phyloP scores from a whole-genome alignment of 92 coral and sea anemone genomes.

The Anthopleura xanthogrammica region DNA sequence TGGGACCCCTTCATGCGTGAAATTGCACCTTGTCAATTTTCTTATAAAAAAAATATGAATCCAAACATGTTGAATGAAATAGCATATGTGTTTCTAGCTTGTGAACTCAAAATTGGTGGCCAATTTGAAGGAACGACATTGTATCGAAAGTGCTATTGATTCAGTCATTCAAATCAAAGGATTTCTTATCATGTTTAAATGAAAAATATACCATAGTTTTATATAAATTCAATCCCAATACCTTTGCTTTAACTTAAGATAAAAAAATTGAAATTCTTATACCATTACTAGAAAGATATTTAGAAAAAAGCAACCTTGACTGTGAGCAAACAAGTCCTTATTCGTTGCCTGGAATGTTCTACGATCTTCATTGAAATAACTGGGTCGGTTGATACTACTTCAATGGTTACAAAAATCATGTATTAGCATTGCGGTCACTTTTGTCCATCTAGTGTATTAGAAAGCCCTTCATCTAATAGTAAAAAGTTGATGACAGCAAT shows the following conservation, averaged over 20 bases:
- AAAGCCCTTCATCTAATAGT: background rate
- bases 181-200: background rate
- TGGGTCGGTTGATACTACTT: background rate
- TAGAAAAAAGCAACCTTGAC: too few relatives aligned
- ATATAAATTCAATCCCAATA: background rate
- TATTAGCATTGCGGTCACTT: background rate
- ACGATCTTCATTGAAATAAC: background rate
- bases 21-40: background rate
- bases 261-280: background rate
- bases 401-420: background rate
- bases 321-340: too few relatives aligned
- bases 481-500: background rate
- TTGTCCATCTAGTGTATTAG: background rate
- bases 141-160: background rate
- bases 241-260: background rate
- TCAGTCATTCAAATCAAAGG: background rate
- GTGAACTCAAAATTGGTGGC: background rate
- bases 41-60: background rate
- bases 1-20: constrained; percentile 5
- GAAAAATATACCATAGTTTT: background rate
- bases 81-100: background rate
- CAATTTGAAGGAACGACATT: background rate
- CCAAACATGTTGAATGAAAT: background rate
- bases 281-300: too few relatives aligned
- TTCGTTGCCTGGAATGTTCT: too few relatives aligned